A percentile compares a stretch with the other conserved stretches of the same genome.
phyloP scores from a whole-genome alignment of 2,113 vertebrate genomes.

The Erythrolamprus reginae region DNA sequence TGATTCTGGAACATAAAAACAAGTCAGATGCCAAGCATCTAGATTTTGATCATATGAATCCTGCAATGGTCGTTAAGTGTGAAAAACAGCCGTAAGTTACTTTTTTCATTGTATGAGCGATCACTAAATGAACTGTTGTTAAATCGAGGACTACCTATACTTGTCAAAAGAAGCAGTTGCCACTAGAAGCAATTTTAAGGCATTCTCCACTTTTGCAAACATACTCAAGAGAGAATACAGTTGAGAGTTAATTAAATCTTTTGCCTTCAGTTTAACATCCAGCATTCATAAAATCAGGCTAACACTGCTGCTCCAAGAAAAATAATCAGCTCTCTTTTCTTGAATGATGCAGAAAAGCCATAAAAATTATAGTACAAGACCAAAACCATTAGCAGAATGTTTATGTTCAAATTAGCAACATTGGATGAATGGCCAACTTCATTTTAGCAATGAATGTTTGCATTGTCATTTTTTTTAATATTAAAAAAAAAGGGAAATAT shows the following conservation, averaged over 20 bases:
- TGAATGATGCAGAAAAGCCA: background rate
- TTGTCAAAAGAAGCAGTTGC: background rate
- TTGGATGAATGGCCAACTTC: conserved; percentile 29
- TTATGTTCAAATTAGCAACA: conserved; percentile 29
- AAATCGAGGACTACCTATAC: background rate
- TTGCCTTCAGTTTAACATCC: background rate
- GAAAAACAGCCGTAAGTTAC: background rate
- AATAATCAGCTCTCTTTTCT: background rate
- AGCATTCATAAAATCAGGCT: background rate
- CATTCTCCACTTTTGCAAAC: background rate
- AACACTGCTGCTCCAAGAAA: background rate
- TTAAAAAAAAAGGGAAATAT: background rate
- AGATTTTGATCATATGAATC: background rate
- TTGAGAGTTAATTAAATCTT: background rate
- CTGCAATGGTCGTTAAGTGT: background rate
- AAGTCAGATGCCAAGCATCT: background rate
- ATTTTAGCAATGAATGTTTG: conserved; percentile 59
- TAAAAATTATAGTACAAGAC: conserved; percentile 20
- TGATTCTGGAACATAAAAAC: background rate
- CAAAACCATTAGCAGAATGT: conserved; percentile 43
- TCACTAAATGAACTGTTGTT: background rate
- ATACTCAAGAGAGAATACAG: background rate
- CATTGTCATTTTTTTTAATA: conserved; percentile 38
- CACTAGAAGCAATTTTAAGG: background rate
- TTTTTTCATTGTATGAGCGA: background rate